Evolutionary conservation across 1,140 invertebrate genomes (phyloP), one percentile per base, ranked within the genome.

Genomic region (Heliconius nattereri): DNA sequence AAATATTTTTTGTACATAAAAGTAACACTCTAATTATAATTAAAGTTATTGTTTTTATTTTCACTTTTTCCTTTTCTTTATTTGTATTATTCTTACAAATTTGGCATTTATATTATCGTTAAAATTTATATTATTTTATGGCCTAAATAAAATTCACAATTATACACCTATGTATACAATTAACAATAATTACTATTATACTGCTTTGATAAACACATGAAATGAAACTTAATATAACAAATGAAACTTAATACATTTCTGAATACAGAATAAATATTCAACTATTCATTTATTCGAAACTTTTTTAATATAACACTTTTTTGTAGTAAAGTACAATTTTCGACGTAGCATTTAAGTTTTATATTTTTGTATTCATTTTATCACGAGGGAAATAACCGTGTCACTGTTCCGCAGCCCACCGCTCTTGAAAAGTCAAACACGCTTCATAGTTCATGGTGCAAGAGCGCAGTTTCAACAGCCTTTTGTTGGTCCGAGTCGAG

Each of bases 401-500:
- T 66, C 60, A 66, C 60, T 66, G 60, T 66, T 66, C 26, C 60
- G 60, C 60, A 66, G 60, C 60, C 60, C 29, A 29, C 60, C 60
- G 60, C 60, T 29, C 60, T 66, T 66, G 60, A 66, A 66, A 66
- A 66, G 60, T 66, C 60, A 66, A 66, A 66, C 60, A 66, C 29
- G 60, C 60, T 72, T 72, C 71, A 72, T 72, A 72, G 71, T 72
- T 72, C 71, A 72, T 72, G 71, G 71, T 72, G 71, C 71, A 72
- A 72, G 71, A 72, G 71, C 71, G 71, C 71, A 72, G 35, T 72
- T 72, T 72, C 71, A 72, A 72, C 35, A 72, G 71, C 35, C 71
- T 72, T 72, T 72, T 72, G 71, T 72, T 72, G 35, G 71, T 71
- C 35, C 71, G 71, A 72, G 71, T 37, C 32, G n/a, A 72, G 71